phyloP scores from a whole-genome alignment of 2,888 invertebrate genomes.

The Tipula confusa region DNA sequence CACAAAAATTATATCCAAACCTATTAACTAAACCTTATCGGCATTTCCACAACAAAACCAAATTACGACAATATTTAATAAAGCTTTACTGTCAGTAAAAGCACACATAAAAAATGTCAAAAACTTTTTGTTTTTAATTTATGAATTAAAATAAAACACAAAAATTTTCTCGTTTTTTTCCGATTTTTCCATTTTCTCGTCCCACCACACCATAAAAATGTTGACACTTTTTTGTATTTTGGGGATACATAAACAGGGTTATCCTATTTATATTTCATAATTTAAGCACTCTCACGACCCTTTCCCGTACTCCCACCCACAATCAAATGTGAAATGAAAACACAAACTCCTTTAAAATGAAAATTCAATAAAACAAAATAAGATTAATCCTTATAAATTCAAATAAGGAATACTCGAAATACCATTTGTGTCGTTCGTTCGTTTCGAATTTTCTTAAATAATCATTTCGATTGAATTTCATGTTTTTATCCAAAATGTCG shows the following conservation, averaged over 20 bases:
- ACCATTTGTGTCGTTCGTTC: neutral
- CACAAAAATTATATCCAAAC: neutral
- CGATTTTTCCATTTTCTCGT: neutral
- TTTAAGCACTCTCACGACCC: neutral
- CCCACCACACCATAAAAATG: neutral
- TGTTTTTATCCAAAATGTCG: neutral
- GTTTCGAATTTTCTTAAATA: neutral
- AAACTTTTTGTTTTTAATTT: neutral
- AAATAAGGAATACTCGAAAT: neutral
- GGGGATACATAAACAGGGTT: neutral
- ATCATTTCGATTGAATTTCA: neutral
- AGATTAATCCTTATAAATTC: neutral
- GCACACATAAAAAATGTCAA: neutral
- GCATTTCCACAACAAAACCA: neutral
- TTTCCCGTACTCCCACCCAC: too few species aligned
- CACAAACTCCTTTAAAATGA: neutral
- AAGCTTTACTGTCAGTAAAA: neutral
- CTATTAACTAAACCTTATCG: neutral
- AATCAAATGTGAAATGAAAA: neutral
- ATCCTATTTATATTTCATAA: neutral
- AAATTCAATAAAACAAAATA: neutral
- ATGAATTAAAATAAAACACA: neutral
- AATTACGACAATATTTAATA: neutral
- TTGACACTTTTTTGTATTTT: neutral
- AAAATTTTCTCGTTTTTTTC: neutral